Base-by-base conservation (phyloP, 2,888 invertebrate species). In the Drosophila merina region DNA sequence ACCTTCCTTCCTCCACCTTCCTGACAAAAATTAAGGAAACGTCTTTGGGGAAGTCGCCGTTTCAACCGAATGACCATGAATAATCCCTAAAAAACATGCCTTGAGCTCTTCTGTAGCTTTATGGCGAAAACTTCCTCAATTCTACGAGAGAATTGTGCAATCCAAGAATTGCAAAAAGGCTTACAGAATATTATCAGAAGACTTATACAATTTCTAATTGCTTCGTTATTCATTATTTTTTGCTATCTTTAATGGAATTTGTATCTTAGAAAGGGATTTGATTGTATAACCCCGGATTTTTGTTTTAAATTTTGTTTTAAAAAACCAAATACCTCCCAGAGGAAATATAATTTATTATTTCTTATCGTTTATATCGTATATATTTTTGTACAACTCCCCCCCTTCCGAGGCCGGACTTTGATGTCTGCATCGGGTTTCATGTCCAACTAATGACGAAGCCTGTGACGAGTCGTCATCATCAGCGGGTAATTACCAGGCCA, bases 361-460 rank as follows among this genome's bases (percentile, higher is more conserved):
- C 20, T 20, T 20, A 20, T 20, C 20, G 20, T 20, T 20, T 20
- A 20, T 20, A 20, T 20, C 20, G 20, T 20, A 20, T 20, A 20
- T 20, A 20, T 20, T 20, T 20, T 20, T 20, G 20, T 20, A 20
- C 20, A 20, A 20, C 20, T 20, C 20, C 20, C 20, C 1, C 20
- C 20, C 20, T 20, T 2, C 20, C n/a, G 36, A 36, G 36, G 36
- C n/a, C 12, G 2, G n/a, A 25, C 60, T 52, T 40, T 31, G 74
- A 49, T 57, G 57, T 54, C 58, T 58, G 72, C 74, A 51, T 72
- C 47, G 54, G 74, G 63, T 57, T 63, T 63, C 57, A 51, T 45
- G 60, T 55, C 62, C 59, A 60, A 45, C 68, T 74, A 72, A 72
- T 74, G 72, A 72, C 74, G 59, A 56, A 55, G 57, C 63, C 72